Base-by-base conservation (phyloP, 2,113 vertebrate species). In the Urocitellus parryii region DNA sequence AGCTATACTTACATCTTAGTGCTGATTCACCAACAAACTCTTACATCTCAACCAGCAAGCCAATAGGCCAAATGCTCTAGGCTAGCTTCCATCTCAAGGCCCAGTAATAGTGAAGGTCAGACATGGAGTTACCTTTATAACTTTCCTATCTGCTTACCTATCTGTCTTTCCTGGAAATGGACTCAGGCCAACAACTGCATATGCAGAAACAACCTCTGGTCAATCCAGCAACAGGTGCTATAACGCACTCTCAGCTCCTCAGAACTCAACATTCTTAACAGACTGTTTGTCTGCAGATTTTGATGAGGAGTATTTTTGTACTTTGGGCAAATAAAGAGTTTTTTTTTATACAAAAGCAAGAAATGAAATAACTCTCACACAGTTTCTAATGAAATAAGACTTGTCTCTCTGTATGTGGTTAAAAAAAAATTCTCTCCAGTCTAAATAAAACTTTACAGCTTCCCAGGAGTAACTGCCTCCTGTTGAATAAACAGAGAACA, bases 401-500 rank as follows among this genome's bases (percentile, higher is more conserved):
- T 94, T 48, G 29, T 90, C 45, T 93, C 17, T 78, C 9, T 78
- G 76, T 88, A 61, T 63, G 56, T 88, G 27, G 7, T 68, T 51
- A 86, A 53, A 24, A 13, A 29, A 48, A 88, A 90, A 32, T 83
- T 82, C 18, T 88, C 39, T 79, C 65, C 86, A 91, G 39, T 37
- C 32, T 96, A 88, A 92, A 80, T 84, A 63, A 63, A 63, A 63
- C 61, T 63, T 63, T 24, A 91, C 42, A 81, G 61, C 76, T 94
- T 95, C 34, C 79, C 76, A 94, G 76, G 85, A 96, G 72, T 51
- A 74, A 94, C 22, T 7, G 3, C 77, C 88, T 87, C 72, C 90
- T 88, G 65, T 91, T 84, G 92, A 81, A 84, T 96, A 96, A 97
- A 93, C 81, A 76, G 32, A 93, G 27, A 78, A 88, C 42, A 48